Conservation (phyloP, 30 jellyfish, hydroid and myxozoan genomes). For the Cassiopea andromeda region DNA sequence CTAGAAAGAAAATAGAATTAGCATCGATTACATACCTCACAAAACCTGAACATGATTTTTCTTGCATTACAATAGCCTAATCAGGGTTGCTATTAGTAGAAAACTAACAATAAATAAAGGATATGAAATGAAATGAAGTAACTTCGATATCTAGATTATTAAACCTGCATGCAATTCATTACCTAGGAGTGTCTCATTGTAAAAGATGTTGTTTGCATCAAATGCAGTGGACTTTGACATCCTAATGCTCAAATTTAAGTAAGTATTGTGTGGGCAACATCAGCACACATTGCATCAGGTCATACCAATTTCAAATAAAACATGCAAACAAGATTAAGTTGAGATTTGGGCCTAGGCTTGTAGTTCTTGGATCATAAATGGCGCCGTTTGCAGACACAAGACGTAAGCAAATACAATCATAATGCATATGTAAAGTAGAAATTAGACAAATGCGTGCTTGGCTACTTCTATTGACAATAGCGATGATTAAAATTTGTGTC, state of each 20-base stretch:
- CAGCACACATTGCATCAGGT: neutral
- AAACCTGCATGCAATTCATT: too few relatives aligned
- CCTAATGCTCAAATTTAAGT: neutral
- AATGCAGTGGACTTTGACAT: neutral
- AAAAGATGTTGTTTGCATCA: too few relatives aligned
- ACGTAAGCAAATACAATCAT: neutral
- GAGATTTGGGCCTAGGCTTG: conserved; percentile 6
- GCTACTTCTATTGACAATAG: neutral
- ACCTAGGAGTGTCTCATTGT: too few relatives aligned
- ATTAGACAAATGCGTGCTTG: neutral
- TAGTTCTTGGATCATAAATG: conserved; percentile 1
- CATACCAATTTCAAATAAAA: neutral
- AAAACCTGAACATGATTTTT: too few relatives aligned
- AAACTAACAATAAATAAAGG: too few relatives aligned
- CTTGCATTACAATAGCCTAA: too few relatives aligned
- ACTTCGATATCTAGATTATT: too few relatives aligned
- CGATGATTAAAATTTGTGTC: neutral
- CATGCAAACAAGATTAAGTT: neutral
- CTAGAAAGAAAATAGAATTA: too few relatives aligned
- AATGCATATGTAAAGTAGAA: neutral
- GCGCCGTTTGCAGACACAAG: neutral
- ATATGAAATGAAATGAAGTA: too few relatives aligned
- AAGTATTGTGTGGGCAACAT: neutral
- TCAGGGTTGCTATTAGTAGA: too few relatives aligned
- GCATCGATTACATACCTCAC: too few relatives aligned